Evolutionary conservation across 2,113 vertebrate species (phyloP).

Genomic region (Carassius carassius): DNA sequence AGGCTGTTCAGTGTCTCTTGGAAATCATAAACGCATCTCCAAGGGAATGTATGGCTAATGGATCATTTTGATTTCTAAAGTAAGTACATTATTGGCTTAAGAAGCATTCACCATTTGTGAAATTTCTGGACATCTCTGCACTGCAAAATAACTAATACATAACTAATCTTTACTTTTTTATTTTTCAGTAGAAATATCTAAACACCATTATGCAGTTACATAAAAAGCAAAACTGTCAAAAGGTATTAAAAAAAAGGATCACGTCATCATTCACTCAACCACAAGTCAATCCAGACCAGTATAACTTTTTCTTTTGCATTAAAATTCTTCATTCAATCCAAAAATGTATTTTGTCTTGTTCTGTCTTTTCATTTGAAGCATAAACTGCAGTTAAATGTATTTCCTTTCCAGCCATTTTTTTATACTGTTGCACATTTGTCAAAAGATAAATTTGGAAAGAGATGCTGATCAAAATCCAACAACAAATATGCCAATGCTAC

Average conservation of each 20-base stretch:
- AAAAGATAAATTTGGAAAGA: constrained; percentile 4
- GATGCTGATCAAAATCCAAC: constrained; percentile 8
- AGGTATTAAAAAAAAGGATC: neutral
- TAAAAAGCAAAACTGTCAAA: neutral
- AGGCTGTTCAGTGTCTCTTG: neutral
- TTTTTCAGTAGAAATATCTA: neutral
- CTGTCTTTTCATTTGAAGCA: neutral
- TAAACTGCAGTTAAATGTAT: neutral
- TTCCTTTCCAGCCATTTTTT: neutral
- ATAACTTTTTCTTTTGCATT: neutral
- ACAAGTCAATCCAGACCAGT: neutral
- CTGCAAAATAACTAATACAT: neutral
- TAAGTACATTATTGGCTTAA: neutral
- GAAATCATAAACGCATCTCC: constrained; percentile 20
- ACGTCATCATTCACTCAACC: neutral
- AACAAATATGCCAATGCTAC: neutral
- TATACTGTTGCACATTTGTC: neutral
- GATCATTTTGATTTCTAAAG: constrained; percentile 15
- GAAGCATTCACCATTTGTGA: neutral
- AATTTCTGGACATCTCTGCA: neutral
- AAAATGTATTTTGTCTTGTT: neutral
- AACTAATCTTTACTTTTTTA: neutral
- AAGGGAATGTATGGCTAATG: neutral
- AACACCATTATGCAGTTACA: neutral
- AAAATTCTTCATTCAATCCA: too few species aligned